Evolutionary conservation across 2,113 vertebrate species (phyloP), one percentile per base, ranked within the genome.

Genomic region (Chaenogobius annularis): DNA sequence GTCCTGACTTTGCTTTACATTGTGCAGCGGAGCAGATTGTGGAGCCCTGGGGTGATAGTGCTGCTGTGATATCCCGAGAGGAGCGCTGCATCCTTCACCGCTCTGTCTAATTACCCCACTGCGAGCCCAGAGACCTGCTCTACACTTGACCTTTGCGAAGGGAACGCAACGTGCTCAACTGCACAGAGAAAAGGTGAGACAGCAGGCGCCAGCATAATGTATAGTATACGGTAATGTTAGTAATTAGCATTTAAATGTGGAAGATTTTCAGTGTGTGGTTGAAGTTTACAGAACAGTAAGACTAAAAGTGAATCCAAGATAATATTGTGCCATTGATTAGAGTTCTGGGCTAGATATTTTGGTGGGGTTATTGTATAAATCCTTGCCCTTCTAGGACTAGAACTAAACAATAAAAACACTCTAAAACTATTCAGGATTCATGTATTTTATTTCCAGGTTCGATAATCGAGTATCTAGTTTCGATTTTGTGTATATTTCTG

Each of bases 121-220:
- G 64, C 75, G 87, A 67, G 87, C 87, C 81, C 77, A 82, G 80
- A 91, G 89, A 88, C 85, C 77, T 67, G 79, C 78, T 90, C 86
- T 88, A 81, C 73, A 80, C 84, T 88, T 92, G 91, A 92, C 91
- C 91, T 92, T 92, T 91, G 75, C 79, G 87, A 90, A 88, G 86
- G 89, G 85, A 85, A 63, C 61, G 82, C 87, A 55, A 77, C 75
- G 75, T 91, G 91, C 88, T 90, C 83, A 85, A 76, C 88, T 17
- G 84, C 85, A 82, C 83, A 72, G 73, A 83, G 79, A 83, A 87
- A 89, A 90, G 88, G 73, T 54, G 74, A 81, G 75, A 66, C 61
- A 83, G 11, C 76, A 77, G 73, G 78, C 83, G 84, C 68, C 67
- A 44, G 68, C 77, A 66, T 52, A 52, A 47, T 23, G 26, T 46